Evolutionary conservation across 2,797 vertebrate species (phyloP), one percentile per base, ranked within the genome.

Genomic region (Erethizon dorsatum): DNA sequence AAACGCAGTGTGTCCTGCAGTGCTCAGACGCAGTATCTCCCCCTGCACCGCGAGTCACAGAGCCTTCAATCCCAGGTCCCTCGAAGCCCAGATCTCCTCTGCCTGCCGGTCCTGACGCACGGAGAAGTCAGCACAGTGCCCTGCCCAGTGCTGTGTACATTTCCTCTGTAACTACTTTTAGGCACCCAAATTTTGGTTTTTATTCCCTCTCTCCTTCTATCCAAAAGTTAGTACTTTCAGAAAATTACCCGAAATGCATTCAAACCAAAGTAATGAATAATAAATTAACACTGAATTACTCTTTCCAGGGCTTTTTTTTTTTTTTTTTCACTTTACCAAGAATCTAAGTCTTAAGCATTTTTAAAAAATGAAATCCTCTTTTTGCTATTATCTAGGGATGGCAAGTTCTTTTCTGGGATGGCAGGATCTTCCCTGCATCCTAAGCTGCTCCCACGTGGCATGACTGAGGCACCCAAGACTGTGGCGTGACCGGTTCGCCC

Each of bases 211-310:
- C 41, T 87, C 56, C 33, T 78, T 90, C 88, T 41, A 89, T 56
- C 50, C 50, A 86, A 57, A 91, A 28, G 5, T 69, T 52, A 80
- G 41, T 0, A 1, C 63, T 78, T 94, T 96, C 7, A 82, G 69
- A 77, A 80, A 94, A 93, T 52, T 52, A 91, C 41, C 69, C 47
- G 54, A 95, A 96, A 91, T 33, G n/a, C 89, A 91, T n/a, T 89
- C 82, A 87, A 88, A 80, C 45, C n/a, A 79, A 87, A 67, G 71
- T 14, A 50, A 83, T 37, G 54, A 91, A 77, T 47, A 85, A 75
- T 22, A 22, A 37, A 75, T 57, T 28, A 90, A 82, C 41, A 65
- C 13, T 17, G 1, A 91, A 50, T 82, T 52, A 85, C 31, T 17
- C 15, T 85, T 94, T 56, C 33, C 8, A 31, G 37, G 65, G 28